These are phyloP conservation scores for Leptinotarsa lineolata DNA, from an alignment of 1,140 invertebrate species.

Conservation along the genomic window DNA sequence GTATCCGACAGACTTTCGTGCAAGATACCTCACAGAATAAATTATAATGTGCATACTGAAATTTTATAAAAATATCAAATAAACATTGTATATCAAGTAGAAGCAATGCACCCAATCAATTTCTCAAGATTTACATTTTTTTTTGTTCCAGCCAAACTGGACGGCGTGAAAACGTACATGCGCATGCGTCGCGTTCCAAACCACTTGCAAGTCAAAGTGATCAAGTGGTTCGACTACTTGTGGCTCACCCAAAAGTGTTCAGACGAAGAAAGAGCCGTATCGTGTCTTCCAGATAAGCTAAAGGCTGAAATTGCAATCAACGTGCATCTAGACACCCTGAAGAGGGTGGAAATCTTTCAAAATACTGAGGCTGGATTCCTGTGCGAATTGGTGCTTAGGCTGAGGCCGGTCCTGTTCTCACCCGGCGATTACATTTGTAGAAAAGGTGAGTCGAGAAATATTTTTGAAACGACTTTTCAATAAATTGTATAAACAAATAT, in stretches of 20 bases:
- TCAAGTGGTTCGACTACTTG: constrained; percentile 99
- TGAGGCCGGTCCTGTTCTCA: constrained; percentile 94
- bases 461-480: too few relatives aligned
- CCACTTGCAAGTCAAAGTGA: constrained; percentile 95
- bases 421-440: constrained; percentile 98
- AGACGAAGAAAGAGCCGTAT: constrained; percentile 94
- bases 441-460: constrained; percentile 74
- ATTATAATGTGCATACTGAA: too few relatives aligned
- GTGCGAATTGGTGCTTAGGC: constrained; percentile 91
- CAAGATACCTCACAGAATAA: too few relatives aligned
- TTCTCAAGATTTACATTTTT: neutral
- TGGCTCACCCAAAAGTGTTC: constrained; percentile 99
- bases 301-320: constrained; percentile 99
- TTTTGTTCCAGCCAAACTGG: constrained; percentile 86
- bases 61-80: too few relatives aligned
- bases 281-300: constrained; percentile 94
- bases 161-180: constrained; percentile 99
- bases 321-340: constrained; percentile 96
- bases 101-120: too few relatives aligned
- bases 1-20: too few relatives aligned
- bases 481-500: too few relatives aligned
- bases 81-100: too few relatives aligned
- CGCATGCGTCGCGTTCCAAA: constrained; percentile 91
- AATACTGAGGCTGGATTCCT: constrained; percentile 98
- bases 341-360: constrained; percentile 98